Percentiles rank a stretch among this genome's conserved stretches.
Evolutionary conservation across 2,113 vertebrate species (phyloP).

Genomic region (Gymnocephalus cernua): DNA sequence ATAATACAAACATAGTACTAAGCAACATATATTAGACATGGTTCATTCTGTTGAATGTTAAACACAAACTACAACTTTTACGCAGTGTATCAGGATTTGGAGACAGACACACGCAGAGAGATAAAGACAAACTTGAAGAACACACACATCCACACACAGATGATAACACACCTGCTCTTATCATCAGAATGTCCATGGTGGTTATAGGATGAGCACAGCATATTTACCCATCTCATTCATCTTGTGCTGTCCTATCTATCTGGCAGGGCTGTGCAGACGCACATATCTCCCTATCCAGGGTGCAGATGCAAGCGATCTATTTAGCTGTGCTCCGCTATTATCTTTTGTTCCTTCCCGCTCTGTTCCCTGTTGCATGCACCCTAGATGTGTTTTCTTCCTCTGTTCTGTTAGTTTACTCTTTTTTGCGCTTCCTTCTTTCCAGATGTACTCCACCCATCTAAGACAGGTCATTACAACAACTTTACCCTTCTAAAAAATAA

Average conservation of each 20-base stretch:
- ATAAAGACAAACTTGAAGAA: constrained; percentile 22
- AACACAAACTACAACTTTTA: background rate
- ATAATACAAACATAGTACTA: too few species aligned
- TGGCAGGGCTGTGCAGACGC: constrained; percentile 58
- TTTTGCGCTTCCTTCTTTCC: background rate
- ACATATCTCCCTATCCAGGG: constrained; percentile 57
- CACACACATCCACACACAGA: constrained; percentile 23
- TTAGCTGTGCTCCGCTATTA: constrained; percentile 55
- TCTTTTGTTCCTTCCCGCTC: constrained; percentile 39
- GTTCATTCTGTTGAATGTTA: background rate
- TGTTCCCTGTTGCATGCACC: constrained; percentile 3
- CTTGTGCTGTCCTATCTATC: constrained; percentile 69
- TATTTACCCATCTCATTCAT: constrained; percentile 81
- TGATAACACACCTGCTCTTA: constrained; percentile 61
- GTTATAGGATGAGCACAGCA: constrained; percentile 70
- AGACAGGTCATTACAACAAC: constrained; percentile 40
- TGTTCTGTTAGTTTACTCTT: constrained; percentile 25
- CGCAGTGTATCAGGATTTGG: constrained; percentile 15
- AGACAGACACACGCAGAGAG: background rate
- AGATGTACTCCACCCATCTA: constrained; percentile 10
- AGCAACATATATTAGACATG: background rate
- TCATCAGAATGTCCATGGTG: constrained; percentile 65
- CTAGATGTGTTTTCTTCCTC: constrained; percentile 44
- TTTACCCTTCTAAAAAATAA: background rate
- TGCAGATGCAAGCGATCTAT: constrained; percentile 58